Conservation (phyloP, 2,888 invertebrate genomes). For the Conistra vaccinii region DNA sequence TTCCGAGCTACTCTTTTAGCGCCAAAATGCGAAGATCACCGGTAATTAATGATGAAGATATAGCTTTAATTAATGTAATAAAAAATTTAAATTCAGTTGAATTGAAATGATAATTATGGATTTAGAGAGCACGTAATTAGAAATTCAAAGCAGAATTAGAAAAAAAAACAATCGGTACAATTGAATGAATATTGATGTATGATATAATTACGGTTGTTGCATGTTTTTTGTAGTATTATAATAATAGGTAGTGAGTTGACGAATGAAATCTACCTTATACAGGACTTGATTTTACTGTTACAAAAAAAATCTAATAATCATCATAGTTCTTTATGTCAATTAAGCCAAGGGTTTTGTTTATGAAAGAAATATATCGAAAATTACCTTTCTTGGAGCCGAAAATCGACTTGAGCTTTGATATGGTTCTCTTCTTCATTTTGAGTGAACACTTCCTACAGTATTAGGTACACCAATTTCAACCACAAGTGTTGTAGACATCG, state of each 20-base stretch:
- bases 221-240: slow-evolving; percentile 27
- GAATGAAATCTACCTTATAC: slow-evolving; percentile 5
- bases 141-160: slow-evolving; percentile 64
- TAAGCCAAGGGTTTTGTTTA: not conserved
- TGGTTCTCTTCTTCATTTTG: slow-evolving; percentile 88
- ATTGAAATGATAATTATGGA: slow-evolving; percentile 29
- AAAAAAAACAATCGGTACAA: slow-evolving; percentile 53
- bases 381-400: slow-evolving; percentile 88
- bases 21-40: slow-evolving; percentile 9
- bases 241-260: slow-evolving; percentile 2
- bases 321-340: not conserved
- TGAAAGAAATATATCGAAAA: slow-evolving; percentile 26
- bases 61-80: slow-evolving; percentile 13
- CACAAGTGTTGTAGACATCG: slow-evolving; percentile 81
- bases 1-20: slow-evolving; percentile 37
- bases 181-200: slow-evolving; percentile 58
- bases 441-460: slow-evolving; percentile 63
- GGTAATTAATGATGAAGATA: slow-evolving; percentile 6
- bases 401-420: slow-evolving; percentile 87
- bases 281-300: not conserved
- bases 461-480: slow-evolving; percentile 74
- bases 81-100: not conserved
- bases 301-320: not conserved
- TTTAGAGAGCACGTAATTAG: slow-evolving; percentile 67
- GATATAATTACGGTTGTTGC: slow-evolving; percentile 46